phyloP scores from a whole-genome alignment of 2,888 invertebrate genomes.

The Nephrotoma flavescens region DNA sequence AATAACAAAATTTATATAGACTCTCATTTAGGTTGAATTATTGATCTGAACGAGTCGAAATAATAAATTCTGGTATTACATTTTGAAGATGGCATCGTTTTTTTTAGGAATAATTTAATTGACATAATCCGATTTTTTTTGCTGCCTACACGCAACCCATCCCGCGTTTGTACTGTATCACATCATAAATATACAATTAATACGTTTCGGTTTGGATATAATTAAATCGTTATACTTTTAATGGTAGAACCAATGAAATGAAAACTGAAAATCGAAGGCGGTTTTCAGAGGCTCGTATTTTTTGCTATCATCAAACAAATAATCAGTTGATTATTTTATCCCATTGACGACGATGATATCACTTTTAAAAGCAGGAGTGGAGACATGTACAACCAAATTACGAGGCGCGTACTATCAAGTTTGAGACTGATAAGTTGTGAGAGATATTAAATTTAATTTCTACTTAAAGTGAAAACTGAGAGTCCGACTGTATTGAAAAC shows the following conservation, averaged over 20 bases:
- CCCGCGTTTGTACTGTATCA: neutral
- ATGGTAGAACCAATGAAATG: neutral
- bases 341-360: too few relatives aligned
- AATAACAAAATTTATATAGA: neutral
- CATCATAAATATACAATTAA: neutral
- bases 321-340: too few relatives aligned
- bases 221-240: neutral
- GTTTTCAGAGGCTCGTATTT: too few relatives aligned
- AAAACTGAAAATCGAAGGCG: too few relatives aligned
- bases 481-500: too few relatives aligned
- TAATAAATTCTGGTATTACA: neutral
- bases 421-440: too few relatives aligned
- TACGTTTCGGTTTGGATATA: neutral
- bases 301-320: too few relatives aligned
- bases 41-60: neutral
- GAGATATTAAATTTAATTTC: too few relatives aligned
- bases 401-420: too few relatives aligned
- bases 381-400: too few relatives aligned
- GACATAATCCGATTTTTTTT: neutral
- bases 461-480: too few relatives aligned
- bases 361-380: too few relatives aligned
- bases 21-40: neutral
- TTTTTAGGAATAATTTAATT: neutral
- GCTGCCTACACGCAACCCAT: neutral
- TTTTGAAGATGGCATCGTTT: neutral